Evolutionary conservation across 2,113 vertebrate species (phyloP), one percentile per base, ranked within the genome.

Genomic region (Anhinga rufa): DNA sequence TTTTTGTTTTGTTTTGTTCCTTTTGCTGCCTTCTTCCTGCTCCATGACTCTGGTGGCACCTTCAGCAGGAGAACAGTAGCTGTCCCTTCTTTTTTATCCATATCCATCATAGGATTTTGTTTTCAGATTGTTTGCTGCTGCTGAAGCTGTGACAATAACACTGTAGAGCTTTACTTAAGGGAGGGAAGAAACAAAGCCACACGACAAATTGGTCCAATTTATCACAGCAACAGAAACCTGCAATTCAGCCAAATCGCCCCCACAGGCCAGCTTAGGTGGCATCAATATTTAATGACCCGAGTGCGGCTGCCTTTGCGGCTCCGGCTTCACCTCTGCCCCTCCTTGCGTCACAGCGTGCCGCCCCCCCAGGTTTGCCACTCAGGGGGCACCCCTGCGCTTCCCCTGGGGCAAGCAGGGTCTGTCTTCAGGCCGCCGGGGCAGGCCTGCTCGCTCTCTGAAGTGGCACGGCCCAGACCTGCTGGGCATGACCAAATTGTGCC

Each of bases 171-270:
- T 93, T 92, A 83, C 91, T 92, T 86, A 72, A 42, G 65, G 48
- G 68, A 90, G 46, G 55, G 51, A 82, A 96, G 72, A 93, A 92
- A 85, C 66, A 91, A 95, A 97, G 90, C 81, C 92, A 94, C 90
- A 72, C 86, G 92, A 96, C 90, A 97, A 97, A 96, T 95, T 10
- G 84, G 89, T 84, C 82, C 86, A 92, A 90, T 97, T 96, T 94
- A 95, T 96, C 92, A 95, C 62, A 62, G 93, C 95, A 93, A 90
- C 46, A 86, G 92, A 97, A 96, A 95, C 79, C 75, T 95, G 74
- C 93, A 92, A 90, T 95, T 96, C 93, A 96, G 94, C 88, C 92
- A 66, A 96, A 96, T 86, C 5, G 3, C 49, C 95, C 90, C 88
- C 91, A 83, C 48, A 91, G 91, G 83, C 86, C 96, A 91, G 81